phyloP scores from a whole-genome alignment of 2,113 vertebrate genomes.

The Cavia porcellus region DNA sequence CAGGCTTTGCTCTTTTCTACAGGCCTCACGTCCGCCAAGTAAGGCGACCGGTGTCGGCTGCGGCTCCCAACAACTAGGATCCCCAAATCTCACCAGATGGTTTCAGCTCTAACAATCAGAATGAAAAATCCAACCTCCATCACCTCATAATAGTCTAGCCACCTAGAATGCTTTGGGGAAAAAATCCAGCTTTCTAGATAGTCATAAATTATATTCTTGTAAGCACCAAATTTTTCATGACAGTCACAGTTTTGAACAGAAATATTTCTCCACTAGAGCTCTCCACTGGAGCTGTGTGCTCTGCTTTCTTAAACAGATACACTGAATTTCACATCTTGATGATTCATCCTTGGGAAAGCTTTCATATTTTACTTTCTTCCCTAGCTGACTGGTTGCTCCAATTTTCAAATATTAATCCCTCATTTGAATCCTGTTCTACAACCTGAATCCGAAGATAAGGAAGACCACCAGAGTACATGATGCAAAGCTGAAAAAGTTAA shows the following conservation, averaged over 20 bases:
- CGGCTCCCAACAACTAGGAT: neutral
- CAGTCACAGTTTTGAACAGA: neutral
- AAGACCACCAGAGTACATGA: neutral
- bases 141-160: neutral
- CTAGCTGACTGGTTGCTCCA: neutral
- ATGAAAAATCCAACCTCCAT: neutral
- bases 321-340: neutral
- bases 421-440: neutral
- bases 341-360: neutral
- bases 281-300: neutral
- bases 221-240: neutral
- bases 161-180: neutral
- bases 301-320: slow-evolving; percentile 36
- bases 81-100: neutral
- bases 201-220: neutral
- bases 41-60: too few species aligned
- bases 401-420: slow-evolving; percentile 56
- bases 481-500: slow-evolving; percentile 60
- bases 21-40: too few species aligned
- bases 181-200: slow-evolving; percentile 3
- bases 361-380: slow-evolving; percentile 17
- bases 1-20: too few species aligned
- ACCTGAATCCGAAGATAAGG: slow-evolving; percentile 10
- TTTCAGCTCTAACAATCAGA: neutral
- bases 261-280: neutral